Conservation (phyloP, 2,888 invertebrate genomes). For the Pantelozetes paolii region DNA sequence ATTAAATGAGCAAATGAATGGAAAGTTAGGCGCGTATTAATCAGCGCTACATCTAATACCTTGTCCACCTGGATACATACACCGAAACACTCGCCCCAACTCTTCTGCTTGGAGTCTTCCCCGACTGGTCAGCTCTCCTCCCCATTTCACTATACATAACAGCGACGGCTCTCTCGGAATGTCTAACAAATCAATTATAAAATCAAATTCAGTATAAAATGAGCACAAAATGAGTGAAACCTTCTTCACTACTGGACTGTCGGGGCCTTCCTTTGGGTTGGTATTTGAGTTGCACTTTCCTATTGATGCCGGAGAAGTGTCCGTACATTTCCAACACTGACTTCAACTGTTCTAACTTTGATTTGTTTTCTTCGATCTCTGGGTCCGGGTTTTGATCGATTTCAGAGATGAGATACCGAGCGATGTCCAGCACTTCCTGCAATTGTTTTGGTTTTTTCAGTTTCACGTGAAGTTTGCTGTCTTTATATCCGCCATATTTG, state of each 20-base stretch:
- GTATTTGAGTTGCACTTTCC: conserved; percentile 99
- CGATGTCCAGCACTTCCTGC: conserved; percentile 92
- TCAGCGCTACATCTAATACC: conserved; percentile 50
- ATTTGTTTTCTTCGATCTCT: conserved; percentile 92
- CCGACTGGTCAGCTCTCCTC: conserved; percentile 96
- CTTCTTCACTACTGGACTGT: conserved; percentile 88
- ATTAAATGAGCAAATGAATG: too few relatives aligned
- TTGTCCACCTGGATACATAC: conserved; percentile 99
- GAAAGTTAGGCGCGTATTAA: too few relatives aligned
- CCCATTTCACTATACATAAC: conserved; percentile 97
- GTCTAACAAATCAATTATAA: too few relatives aligned
- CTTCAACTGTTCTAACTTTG: conserved; percentile 93
- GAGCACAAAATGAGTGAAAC: too few relatives aligned
- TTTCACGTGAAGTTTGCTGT: conserved; percentile 79
- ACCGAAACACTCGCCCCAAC: conserved; percentile 93
- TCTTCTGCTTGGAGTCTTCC: conserved; percentile 97
- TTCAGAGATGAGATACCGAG: conserved; percentile 80
- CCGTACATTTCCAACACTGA: conserved; percentile 99
- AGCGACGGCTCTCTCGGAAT: conserved; percentile 85
- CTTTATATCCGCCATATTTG: conserved; percentile 91
- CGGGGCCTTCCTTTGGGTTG: conserved; percentile 88
- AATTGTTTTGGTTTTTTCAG: conserved; percentile 94
- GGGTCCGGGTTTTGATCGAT: conserved; percentile 69
- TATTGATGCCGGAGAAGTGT: conserved; percentile 98
- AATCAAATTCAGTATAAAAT: too few relatives aligned